A percentile compares a stretch with the other conserved stretches of the same genome.
phyloP scores from a whole-genome alignment of 2,888 invertebrate genomes.

The Sarcophaga variegata region DNA sequence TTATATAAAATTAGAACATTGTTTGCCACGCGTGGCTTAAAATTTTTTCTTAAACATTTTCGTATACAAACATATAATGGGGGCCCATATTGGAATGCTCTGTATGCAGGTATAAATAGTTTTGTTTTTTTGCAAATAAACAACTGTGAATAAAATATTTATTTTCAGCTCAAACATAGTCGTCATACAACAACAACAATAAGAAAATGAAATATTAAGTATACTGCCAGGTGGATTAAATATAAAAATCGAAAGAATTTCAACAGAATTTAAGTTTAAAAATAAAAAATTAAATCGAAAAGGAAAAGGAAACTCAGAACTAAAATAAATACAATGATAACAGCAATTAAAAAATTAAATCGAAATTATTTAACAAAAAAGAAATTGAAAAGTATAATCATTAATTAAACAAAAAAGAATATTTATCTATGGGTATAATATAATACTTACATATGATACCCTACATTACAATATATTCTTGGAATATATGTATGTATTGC shows the following conservation, averaged over 20 bases:
- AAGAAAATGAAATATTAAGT: not conserved
- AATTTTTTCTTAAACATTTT: too few relatives aligned
- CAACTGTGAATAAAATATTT: constrained; percentile 4
- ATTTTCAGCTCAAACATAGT: constrained; percentile 15
- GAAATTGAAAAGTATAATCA: not conserved
- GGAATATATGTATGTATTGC: too few relatives aligned
- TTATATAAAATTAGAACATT: too few relatives aligned
- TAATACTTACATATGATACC: too few relatives aligned
- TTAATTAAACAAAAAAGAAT: not conserved
- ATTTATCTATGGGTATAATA: too few relatives aligned
- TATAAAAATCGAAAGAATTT: constrained; percentile 37
- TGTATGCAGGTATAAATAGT: not conserved
- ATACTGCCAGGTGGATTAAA: constrained; percentile 48
- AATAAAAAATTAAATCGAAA: constrained; percentile 10
- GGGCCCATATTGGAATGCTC: not conserved
- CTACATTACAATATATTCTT: too few relatives aligned
- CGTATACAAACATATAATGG: not conserved
- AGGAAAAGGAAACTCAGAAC: not conserved
- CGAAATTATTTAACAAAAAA: not conserved
- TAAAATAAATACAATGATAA: constrained; percentile 19
- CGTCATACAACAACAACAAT: constrained; percentile 27
- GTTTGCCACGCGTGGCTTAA: too few relatives aligned
- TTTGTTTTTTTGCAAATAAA: not conserved
- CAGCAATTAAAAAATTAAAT: constrained; percentile 20
- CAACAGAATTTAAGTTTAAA: not conserved